phyloP scores from a whole-genome alignment of 23 tunicate species.

The Oikopleura vanhoeffeni region DNA sequence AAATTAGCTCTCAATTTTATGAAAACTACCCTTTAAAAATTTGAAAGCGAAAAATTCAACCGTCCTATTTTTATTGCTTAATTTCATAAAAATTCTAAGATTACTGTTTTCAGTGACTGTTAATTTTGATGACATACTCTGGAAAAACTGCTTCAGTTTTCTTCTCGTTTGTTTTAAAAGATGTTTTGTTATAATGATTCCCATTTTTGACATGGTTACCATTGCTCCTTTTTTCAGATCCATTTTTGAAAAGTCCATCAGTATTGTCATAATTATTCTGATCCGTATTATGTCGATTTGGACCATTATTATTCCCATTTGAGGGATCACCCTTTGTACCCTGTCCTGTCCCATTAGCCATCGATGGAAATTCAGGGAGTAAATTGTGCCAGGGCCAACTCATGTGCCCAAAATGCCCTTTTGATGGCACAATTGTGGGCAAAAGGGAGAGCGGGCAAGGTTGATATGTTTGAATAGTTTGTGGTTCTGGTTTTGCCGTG shows the following conservation, averaged over 20 bases:
- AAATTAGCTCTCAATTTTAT: no score
- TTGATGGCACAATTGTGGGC: neutral
- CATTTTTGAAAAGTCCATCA: neutral
- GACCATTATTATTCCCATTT: neutral
- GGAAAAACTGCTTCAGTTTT: no score
- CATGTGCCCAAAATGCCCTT: neutral
- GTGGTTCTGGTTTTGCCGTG: conserved; percentile 10
- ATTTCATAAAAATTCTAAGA: no score
- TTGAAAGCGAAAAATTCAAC: no score
- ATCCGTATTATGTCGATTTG: no score
- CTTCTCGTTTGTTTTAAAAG: no score
- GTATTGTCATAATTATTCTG: neutral
- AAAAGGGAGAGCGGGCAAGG: neutral
- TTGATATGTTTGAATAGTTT: neutral
- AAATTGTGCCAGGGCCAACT: conserved; percentile 44
- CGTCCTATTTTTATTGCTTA: no score
- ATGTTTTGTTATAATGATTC: neutral
- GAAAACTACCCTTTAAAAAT: no score
- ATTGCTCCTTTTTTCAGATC: neutral
- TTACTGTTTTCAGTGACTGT: no score
- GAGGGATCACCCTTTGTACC: neutral
- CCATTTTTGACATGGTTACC: neutral
- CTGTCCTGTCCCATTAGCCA: neutral
- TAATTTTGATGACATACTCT: no score
- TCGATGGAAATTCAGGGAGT: conserved; percentile 53